Conservation (phyloP, 2,888 invertebrate genomes). For the Phaonia tiefii region DNA sequence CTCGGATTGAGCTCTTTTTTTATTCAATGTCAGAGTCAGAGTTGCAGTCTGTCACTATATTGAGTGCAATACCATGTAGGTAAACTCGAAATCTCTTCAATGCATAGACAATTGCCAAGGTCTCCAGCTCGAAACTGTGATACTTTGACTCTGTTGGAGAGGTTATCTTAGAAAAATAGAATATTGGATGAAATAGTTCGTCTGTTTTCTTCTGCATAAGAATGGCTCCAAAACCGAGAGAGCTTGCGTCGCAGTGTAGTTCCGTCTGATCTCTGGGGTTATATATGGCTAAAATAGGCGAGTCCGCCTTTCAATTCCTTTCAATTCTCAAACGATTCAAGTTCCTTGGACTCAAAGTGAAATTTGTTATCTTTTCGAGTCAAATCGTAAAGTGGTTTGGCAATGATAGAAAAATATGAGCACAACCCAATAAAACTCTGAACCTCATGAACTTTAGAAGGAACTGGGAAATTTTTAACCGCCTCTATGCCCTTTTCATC, state of each 20-base stretch:
- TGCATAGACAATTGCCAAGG: conserved; percentile 71
- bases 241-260: too few species aligned
- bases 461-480: too few species aligned
- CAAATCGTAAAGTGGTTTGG: too few species aligned
- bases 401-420: too few species aligned
- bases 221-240: too few species aligned
- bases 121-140: conserved; percentile 73
- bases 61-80: conserved; percentile 68
- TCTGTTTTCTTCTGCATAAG: conserved; percentile 68
- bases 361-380: conserved; percentile 62
- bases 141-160: conserved; percentile 77
- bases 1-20: too few species aligned
- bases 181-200: conserved; percentile 71
- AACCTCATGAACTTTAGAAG: conserved; percentile 1
- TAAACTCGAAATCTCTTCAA: too few species aligned
- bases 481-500: too few species aligned
- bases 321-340: conserved; percentile 56
- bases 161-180: conserved; percentile 71
- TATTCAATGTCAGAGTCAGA: conserved; percentile 56
- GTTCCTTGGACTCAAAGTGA: conserved; percentile 44
- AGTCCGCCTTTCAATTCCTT: conserved; percentile 37
- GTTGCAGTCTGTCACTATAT: conserved; percentile 72
- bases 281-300: conserved; percentile 69
- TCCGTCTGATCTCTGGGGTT: conserved; percentile 70
- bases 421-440: background rate